phyloP scores from a whole-genome alignment of 2,113 vertebrate species.

The Sakesphorus luctuosus region DNA sequence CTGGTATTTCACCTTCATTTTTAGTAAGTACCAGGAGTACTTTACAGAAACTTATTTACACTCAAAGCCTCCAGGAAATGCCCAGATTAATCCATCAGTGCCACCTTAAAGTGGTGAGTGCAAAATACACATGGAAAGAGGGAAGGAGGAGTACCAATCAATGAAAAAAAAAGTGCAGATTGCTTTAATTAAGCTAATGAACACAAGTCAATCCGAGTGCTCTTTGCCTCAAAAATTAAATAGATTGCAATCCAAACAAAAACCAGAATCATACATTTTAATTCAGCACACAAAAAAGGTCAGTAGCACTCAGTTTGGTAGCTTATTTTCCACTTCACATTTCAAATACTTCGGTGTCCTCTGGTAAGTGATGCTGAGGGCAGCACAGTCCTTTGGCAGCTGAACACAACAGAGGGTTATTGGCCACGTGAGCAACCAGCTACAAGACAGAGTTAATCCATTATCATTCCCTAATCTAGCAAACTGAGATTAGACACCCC shows the following conservation, averaged over 20 bases:
- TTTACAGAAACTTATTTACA: not conserved
- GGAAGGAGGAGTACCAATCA: not conserved
- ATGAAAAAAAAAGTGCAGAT: conserved; percentile 37
- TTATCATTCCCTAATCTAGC: not conserved
- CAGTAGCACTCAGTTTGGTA: not conserved
- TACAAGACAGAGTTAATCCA: not conserved
- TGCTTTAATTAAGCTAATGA: conserved; percentile 36
- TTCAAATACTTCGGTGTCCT: not conserved
- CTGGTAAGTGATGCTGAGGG: not conserved
- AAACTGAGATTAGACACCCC: not conserved
- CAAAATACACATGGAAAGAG: not conserved
- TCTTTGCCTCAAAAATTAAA: not conserved
- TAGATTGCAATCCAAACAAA: not conserved
- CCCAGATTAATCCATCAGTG: not conserved
- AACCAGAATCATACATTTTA: not conserved
- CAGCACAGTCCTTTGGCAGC: conserved; percentile 10
- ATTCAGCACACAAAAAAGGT: not conserved
- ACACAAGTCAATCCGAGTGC: not conserved
- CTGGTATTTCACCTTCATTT: not conserved
- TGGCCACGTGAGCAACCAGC: not conserved
- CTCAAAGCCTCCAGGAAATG: not conserved
- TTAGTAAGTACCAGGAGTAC: not conserved
- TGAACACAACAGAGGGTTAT: not conserved
- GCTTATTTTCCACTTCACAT: not conserved
- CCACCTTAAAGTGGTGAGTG: not conserved